A percentile compares a stretch with the other conserved stretches of the same genome.
Evolutionary conservation across 2,888 invertebrate species (phyloP).

Genomic region (Malthinus seriepunctatus): DNA sequence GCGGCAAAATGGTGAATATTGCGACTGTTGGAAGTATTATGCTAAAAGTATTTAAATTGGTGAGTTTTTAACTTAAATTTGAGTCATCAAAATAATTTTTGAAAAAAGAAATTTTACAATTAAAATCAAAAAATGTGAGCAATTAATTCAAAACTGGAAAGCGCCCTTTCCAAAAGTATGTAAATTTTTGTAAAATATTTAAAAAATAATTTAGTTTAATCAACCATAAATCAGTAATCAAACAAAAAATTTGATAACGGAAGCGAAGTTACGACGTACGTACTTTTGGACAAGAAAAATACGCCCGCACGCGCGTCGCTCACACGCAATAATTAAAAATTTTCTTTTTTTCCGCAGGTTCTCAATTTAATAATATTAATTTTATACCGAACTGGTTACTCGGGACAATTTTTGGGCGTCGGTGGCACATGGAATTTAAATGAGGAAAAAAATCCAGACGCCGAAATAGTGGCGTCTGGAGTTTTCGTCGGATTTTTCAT

Average conservation of each 20-base stretch:
- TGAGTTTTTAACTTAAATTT: slow-evolving; percentile 56
- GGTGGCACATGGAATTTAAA: slow-evolving; percentile 90
- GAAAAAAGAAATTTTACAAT: too few relatives aligned
- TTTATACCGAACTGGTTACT: slow-evolving; percentile 80
- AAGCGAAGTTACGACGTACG: not conserved
- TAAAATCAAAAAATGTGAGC: too few relatives aligned
- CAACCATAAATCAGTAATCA: not conserved
- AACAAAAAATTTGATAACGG: slow-evolving; percentile 1
- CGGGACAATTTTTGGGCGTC: slow-evolving; percentile 82
- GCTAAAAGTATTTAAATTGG: slow-evolving; percentile 81
- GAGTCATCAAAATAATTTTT: too few relatives aligned
- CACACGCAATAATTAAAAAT: not conserved
- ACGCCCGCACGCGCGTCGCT: not conserved
- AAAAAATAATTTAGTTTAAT: not conserved
- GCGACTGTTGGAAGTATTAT: slow-evolving; percentile 81
- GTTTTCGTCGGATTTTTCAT: slow-evolving; percentile 86
- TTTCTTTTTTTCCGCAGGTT: slow-evolving; percentile 61
- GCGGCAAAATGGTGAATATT: slow-evolving; percentile 72
- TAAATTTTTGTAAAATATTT: not conserved
- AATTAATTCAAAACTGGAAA: too few relatives aligned
- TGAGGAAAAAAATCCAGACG: slow-evolving; percentile 85
- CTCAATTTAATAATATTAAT: slow-evolving; percentile 79
- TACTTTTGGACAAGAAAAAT: not conserved
- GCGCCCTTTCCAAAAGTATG: too few relatives aligned
- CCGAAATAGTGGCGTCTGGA: slow-evolving; percentile 86